Conservation (phyloP, 2,888 invertebrate species). For the Acanthococcus lagerstroemiae region DNA sequence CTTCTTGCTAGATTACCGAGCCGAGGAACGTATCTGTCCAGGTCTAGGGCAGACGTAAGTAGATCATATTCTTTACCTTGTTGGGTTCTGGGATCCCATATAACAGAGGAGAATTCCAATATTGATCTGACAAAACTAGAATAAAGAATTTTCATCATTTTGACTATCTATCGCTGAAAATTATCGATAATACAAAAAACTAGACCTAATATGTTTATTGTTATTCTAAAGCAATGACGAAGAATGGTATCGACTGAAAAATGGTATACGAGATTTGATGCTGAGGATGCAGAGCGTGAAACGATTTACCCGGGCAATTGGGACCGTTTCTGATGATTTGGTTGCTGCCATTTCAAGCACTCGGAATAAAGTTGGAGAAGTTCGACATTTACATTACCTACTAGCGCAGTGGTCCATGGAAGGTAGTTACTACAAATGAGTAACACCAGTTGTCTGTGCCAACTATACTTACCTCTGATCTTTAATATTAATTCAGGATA, state of each 20-base stretch:
- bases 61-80: too few relatives aligned
- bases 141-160: too few relatives aligned
- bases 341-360: constrained; percentile 40
- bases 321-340: constrained; percentile 43
- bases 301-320: constrained; percentile 43
- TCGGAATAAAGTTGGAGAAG: constrained; percentile 23
- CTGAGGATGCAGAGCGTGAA: constrained; percentile 46
- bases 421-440: too few relatives aligned
- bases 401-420: constrained; percentile 15
- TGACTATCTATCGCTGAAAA: too few relatives aligned
- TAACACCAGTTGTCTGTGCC: too few relatives aligned
- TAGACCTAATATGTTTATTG: too few relatives aligned
- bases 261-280: constrained; percentile 47
- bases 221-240: constrained; percentile 45
- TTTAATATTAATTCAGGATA: neutral
- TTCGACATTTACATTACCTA: constrained; percentile 3
- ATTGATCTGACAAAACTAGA: too few relatives aligned
- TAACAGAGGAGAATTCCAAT: too few relatives aligned
- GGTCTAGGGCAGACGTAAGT: constrained; percentile 48
- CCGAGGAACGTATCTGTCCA: constrained; percentile 41
- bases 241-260: constrained; percentile 47
- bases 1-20: constrained; percentile 44
- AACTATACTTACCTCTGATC: too few relatives aligned
- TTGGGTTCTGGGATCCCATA: too few relatives aligned
- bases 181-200: too few relatives aligned